phyloP scores from a whole-genome alignment of 2,888 invertebrate genomes.

The Dastarcus helophoroides region DNA sequence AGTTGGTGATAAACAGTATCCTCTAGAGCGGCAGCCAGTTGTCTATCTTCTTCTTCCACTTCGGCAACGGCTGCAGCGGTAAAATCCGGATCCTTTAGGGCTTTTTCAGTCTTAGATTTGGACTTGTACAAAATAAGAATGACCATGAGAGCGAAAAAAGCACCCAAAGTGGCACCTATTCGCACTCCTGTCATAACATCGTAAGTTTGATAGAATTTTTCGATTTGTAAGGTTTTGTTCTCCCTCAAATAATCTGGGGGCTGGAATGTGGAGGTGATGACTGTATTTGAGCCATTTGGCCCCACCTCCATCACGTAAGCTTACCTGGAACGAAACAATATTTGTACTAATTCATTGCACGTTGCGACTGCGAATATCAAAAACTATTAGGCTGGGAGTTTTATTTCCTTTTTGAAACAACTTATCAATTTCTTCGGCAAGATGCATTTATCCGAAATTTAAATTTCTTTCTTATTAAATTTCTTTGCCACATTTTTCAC shows the following conservation, averaged over 20 bases:
- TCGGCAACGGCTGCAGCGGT: slow-evolving; percentile 63
- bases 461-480: too few species aligned
- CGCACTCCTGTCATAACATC: slow-evolving; percentile 90
- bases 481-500: too few species aligned
- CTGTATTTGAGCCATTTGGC: slow-evolving; percentile 30
- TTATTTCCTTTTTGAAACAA: too few species aligned
- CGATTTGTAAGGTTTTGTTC: slow-evolving; percentile 27
- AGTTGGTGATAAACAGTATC: slow-evolving; percentile 49
- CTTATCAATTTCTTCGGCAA: too few species aligned
- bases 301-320: slow-evolving; percentile 29
- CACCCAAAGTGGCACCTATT: slow-evolving; percentile 83
- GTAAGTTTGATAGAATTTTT: slow-evolving; percentile 77
- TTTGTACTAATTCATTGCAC: not conserved
- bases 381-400: too few species aligned
- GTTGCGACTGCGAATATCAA: too few species aligned
- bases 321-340: slow-evolving; percentile 19
- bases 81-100: slow-evolving; percentile 66
- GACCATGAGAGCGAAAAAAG: slow-evolving; percentile 85
- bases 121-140: slow-evolving; percentile 85
- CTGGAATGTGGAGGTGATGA: slow-evolving; percentile 18
- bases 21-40: slow-evolving; percentile 61
- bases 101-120: slow-evolving; percentile 64
- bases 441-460: too few species aligned
- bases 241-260: slow-evolving; percentile 19
- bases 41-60: slow-evolving; percentile 61